Percentiles rank a stretch among this genome's conserved stretches.
Conservation (phyloP, 2,888 invertebrate genomes). For the Euplexia lucipara region DNA sequence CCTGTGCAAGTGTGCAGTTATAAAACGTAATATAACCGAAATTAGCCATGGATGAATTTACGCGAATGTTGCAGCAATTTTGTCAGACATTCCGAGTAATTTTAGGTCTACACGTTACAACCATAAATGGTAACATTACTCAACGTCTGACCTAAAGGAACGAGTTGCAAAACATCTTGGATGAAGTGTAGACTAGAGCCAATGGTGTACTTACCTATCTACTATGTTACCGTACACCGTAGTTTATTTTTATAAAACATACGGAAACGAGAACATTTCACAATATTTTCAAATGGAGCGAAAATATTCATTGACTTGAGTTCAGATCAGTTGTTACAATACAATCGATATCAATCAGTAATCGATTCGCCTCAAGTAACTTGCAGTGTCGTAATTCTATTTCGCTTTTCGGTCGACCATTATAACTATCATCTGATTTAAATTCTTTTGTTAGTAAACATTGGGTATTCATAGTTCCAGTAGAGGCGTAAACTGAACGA, state of each 20-base stretch:
- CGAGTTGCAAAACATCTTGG: conserved; percentile 66
- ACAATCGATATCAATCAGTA: conserved; percentile 46
- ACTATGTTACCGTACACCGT: too few relatives aligned
- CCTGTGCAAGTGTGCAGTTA: conserved; percentile 15
- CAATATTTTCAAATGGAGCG: conserved; percentile 45
- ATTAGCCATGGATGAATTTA: conserved; percentile 38
- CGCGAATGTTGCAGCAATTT: conserved; percentile 53
- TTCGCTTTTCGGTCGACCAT: conserved; percentile 25
- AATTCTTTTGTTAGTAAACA: conserved; percentile 70
- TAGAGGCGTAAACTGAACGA: conserved; percentile 65
- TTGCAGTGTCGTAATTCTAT: conserved; percentile 45
- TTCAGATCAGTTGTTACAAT: conserved; percentile 32
- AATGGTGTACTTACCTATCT: conserved; percentile 8
- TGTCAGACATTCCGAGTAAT: conserved; percentile 64
- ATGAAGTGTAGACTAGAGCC: conserved; percentile 46
- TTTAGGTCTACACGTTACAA: conserved; percentile 66
- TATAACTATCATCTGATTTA: conserved; percentile 47
- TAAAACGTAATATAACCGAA: conserved; percentile 20
- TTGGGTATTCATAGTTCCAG: conserved; percentile 48
- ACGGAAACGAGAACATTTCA: conserved; percentile 42
- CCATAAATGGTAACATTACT: conserved; percentile 67
- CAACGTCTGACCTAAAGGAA: conserved; percentile 69
- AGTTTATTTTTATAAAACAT: conserved; percentile 23
- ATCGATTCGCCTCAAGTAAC: conserved; percentile 44
- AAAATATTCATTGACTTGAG: conserved; percentile 42